A percentile compares a stretch with the other conserved stretches of the same genome.
These are phyloP conservation scores for Gracilinanus agilis DNA, from an alignment of 2,113 vertebrate genomes.

Conservation along the genomic window DNA sequence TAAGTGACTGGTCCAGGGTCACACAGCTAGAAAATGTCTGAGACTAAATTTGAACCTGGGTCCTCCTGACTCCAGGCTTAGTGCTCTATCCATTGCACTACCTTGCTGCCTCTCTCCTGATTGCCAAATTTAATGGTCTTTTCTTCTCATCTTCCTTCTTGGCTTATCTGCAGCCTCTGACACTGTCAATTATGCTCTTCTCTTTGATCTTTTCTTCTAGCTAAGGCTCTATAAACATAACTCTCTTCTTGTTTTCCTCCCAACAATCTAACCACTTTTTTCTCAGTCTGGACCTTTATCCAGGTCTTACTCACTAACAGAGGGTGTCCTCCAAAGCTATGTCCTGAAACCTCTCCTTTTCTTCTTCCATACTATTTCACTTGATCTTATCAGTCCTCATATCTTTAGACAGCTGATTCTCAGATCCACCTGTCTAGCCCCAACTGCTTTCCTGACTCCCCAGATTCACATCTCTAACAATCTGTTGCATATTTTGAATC, in stretches of 20 bases:
- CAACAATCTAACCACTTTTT: not conserved
- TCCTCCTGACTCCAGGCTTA: too few species aligned
- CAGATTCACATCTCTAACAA: not conserved
- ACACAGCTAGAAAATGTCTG: too few species aligned
- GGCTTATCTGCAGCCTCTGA: not conserved
- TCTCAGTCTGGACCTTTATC: not conserved
- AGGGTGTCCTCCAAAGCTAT: not conserved
- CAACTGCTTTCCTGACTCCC: not conserved
- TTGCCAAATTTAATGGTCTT: not conserved
- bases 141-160: too few species aligned
- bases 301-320: not conserved
- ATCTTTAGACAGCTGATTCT: not conserved
- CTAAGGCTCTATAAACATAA: not conserved
- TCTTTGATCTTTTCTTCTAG: not conserved
- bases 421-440: not conserved
- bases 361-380: not conserved
- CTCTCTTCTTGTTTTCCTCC: not conserved
- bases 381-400: not conserved
- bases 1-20: too few species aligned
- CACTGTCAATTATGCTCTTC: not conserved
- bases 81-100: too few species aligned
- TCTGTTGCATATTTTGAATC: not conserved
- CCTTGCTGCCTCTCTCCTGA: not conserved
- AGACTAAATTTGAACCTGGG: too few species aligned
- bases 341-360: not conserved